phyloP scores from a whole-genome alignment of 2,113 vertebrate species.

The Mungos mungo region DNA sequence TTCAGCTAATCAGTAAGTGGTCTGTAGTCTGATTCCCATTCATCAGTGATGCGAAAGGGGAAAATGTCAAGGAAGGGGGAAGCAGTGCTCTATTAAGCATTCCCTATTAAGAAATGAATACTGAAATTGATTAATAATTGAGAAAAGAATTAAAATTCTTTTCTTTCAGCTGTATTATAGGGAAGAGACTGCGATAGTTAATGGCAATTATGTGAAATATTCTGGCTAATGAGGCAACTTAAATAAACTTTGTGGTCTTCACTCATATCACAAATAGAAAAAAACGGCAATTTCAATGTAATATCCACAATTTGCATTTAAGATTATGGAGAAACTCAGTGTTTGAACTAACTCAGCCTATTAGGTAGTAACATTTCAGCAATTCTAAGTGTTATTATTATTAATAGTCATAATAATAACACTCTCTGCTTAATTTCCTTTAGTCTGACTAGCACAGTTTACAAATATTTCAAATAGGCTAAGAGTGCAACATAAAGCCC shows the following conservation, averaged over 20 bases:
- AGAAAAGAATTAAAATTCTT: slow-evolving; percentile 64
- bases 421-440: slow-evolving; percentile 66
- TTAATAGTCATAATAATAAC: slow-evolving; percentile 42
- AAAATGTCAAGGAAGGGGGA: slow-evolving; percentile 38
- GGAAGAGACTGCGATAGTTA: slow-evolving; percentile 64
- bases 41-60: slow-evolving; percentile 32
- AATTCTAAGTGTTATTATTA: slow-evolving; percentile 59
- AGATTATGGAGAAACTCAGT: slow-evolving; percentile 51
- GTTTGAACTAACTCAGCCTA: slow-evolving; percentile 60
- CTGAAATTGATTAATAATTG: slow-evolving; percentile 76
- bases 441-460: slow-evolving; percentile 37
- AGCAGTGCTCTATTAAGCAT: slow-evolving; percentile 35
- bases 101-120: slow-evolving; percentile 62
- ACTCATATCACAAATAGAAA: slow-evolving; percentile 56
- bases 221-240: slow-evolving; percentile 77
- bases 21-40: slow-evolving; percentile 56
- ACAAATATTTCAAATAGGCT: slow-evolving; percentile 41
- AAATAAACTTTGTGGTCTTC: slow-evolving; percentile 73
- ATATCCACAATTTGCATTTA: slow-evolving; percentile 57
- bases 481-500: background rate
- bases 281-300: slow-evolving; percentile 49
- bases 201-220: slow-evolving; percentile 74
- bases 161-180: slow-evolving; percentile 58
- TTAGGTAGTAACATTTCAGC: slow-evolving; percentile 64
- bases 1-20: slow-evolving; percentile 72